Evolutionary conservation across 2,797 vertebrate genomes (phyloP), one percentile per base, ranked within the genome.

Genomic region (Acridotheres tristis): DNA sequence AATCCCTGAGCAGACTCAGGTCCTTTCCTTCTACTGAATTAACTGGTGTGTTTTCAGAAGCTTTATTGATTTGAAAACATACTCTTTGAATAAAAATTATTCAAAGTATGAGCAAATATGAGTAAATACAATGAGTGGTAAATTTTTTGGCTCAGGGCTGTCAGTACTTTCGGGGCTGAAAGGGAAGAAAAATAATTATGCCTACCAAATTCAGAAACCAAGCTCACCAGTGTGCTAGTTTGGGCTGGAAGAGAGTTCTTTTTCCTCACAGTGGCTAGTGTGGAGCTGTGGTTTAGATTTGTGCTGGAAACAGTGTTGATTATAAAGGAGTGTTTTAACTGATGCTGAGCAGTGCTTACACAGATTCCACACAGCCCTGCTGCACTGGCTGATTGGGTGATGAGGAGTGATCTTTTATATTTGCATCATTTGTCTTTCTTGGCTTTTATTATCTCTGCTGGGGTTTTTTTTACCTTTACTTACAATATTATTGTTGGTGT

Each of bases 11-110:
- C 81, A 94, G 86, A 93, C 76, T 88, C 82, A 79, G 54, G 69
- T 62, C 50, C 77, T 96, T 92, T 96, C 42, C 68, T 89, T 94
- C 87, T 75, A 78, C 91, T 96, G 91, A 80, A 95, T 74, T 89
- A 95, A 93, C 43, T 92, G 74, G 43, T 96, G 72, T 76, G 81
- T 66, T 80, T 97, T 94, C 53, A 79, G 75, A 95, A 93, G 58
- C 26, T 80, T 96, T 95, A 94, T 78, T 94, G 80, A 94, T 94
- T 95, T 42, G 71, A 74, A 95, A 97, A 85, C 73, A 74, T 85
- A 84, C 26, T 90, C 34, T 16, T 47, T 53, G 90, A 95, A 95
- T 85, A 91, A 95, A 96, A 89, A 74, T 65, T 61, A 75, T 97
- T 94, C 85, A 69, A 34, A 34, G 34, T 34, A 34, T 74, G 76